Percentiles rank a stretch among this genome's conserved stretches.
phyloP scores from a whole-genome alignment of 2,888 invertebrate genomes.

The Arctia plantaginis region DNA sequence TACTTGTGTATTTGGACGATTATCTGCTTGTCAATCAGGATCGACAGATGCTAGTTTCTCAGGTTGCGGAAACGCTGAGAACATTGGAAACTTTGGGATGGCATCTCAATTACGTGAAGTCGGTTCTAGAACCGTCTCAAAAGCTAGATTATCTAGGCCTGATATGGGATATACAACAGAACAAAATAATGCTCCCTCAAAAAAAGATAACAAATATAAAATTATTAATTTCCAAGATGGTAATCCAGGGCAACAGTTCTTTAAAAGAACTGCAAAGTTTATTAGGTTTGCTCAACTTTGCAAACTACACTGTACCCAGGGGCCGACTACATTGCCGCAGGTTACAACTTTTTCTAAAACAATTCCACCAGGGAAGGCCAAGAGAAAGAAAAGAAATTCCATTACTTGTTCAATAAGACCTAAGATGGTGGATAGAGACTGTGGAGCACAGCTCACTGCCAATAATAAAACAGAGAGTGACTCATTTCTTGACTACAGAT shows the following conservation, averaged over 20 bases:
- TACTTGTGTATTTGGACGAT: conserved; percentile 23
- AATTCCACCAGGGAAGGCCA: conserved; percentile 23
- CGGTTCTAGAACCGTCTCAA: too few species aligned
- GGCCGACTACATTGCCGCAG: conserved; percentile 31
- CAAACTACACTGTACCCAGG: conserved; percentile 10
- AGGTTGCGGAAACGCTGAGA: conserved; percentile 24
- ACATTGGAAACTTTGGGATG: conserved; percentile 35
- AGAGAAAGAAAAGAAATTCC: conserved; percentile 25
- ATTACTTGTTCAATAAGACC: conserved; percentile 8
- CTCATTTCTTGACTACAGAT: conserved; percentile 17
- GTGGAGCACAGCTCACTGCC: background rate
- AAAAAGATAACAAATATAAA: background rate
- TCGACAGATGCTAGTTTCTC: conserved; percentile 3
- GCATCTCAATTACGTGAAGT: conserved; percentile 39
- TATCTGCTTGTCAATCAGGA: conserved; percentile 14
- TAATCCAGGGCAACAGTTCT: background rate
- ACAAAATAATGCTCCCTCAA: background rate
- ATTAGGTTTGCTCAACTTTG: conserved; percentile 40
- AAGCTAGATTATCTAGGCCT: conserved; percentile 29
- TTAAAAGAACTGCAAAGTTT: conserved; percentile 15
- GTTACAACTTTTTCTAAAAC: conserved; percentile 31
- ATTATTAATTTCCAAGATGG: background rate
- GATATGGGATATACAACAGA: conserved; percentile 7
- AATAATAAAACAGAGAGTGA: background rate
- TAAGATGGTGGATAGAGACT: too few species aligned